Percentiles rank a stretch among this genome's conserved stretches.
These are phyloP conservation scores for Drosophila murphyi DNA, from an alignment of 1,140 invertebrate species.

Conservation along the genomic window DNA sequence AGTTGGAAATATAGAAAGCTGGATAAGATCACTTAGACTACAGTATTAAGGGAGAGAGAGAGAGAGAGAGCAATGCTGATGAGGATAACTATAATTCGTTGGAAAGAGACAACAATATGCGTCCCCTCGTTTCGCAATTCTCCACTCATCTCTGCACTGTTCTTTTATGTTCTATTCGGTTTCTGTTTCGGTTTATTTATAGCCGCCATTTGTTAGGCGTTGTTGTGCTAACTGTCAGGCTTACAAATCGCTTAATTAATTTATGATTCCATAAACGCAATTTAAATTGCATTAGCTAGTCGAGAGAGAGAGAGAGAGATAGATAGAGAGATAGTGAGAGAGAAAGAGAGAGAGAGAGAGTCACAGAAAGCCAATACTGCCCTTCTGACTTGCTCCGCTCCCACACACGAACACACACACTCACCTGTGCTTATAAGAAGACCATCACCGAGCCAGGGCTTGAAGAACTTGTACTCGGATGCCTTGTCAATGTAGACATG, in stretches of 20 bases:
- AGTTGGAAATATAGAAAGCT: too few relatives aligned
- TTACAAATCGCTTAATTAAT: slow-evolving; percentile 74
- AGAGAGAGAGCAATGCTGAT: too few relatives aligned
- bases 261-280: slow-evolving; percentile 70
- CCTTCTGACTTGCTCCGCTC: neutral
- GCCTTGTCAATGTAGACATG: slow-evolving; percentile 91
- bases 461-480: slow-evolving; percentile 89
- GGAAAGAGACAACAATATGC: slow-evolving; percentile 10
- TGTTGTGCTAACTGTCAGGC: slow-evolving; percentile 77
- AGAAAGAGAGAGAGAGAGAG: neutral
- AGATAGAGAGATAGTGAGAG: neutral
- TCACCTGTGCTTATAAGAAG: slow-evolving; percentile 91
- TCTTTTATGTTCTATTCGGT: slow-evolving; percentile 2
- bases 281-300: slow-evolving; percentile 72
- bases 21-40: too few relatives aligned
- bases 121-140: neutral
- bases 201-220: slow-evolving; percentile 50
- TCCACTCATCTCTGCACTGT: neutral
- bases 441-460: slow-evolving; percentile 91
- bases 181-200: slow-evolving; percentile 64
- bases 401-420: slow-evolving; percentile 29
- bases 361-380: neutral
- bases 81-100: neutral
- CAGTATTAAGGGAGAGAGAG: too few relatives aligned
- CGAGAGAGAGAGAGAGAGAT: neutral